phyloP scores from a whole-genome alignment of 2,888 invertebrate species.

The Dyspetes luteomarginatus region DNA sequence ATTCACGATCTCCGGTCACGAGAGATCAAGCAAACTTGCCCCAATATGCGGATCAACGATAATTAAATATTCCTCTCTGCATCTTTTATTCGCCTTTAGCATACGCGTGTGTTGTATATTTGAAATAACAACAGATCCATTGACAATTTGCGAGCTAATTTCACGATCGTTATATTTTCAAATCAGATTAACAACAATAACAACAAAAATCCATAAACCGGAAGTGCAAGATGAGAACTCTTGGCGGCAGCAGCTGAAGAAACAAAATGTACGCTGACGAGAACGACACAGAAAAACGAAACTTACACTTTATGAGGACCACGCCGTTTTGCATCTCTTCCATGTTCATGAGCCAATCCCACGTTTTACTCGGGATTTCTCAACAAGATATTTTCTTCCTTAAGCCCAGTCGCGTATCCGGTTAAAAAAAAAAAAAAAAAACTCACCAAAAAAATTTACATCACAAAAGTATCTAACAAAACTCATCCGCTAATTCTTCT shows the following conservation, averaged over 20 bases:
- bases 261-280: neutral
- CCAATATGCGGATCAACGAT: neutral
- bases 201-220: conserved; percentile 11
- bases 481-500: too few relatives aligned
- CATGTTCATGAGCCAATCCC: conserved; percentile 83
- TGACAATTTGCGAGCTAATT: conserved; percentile 5
- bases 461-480: too few relatives aligned
- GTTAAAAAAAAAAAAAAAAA: neutral
- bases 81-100: neutral
- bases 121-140: neutral
- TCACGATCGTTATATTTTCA: conserved; percentile 12
- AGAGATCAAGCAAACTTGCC: conserved; percentile 2
- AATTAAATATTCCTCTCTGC: conserved; percentile 22
- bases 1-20: conserved; percentile 50
- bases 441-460: too few relatives aligned
- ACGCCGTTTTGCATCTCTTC: conserved; percentile 89
- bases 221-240: too few relatives aligned
- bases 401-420: conserved; percentile 13
- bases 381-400: conserved; percentile 16
- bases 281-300: conserved; percentile 25
- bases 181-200: conserved; percentile 1
- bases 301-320: conserved; percentile 90
- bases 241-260: neutral
- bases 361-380: conserved; percentile 29
- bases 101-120: neutral